Evolutionary conservation across 2,113 vertebrate species (phyloP).

Genomic region (Tiliqua scincoides): DNA sequence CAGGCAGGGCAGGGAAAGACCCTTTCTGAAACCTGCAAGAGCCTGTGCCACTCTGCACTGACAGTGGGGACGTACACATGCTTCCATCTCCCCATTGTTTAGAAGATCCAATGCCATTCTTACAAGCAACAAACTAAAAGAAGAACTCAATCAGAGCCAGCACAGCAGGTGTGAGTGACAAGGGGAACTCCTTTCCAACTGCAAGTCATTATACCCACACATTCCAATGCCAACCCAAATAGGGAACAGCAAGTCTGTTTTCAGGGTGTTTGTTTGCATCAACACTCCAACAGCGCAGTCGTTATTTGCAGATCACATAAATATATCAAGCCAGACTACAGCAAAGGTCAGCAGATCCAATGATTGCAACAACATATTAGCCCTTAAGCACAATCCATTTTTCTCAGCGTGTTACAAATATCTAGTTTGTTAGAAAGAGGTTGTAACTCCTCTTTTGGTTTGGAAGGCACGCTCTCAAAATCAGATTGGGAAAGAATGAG

Average conservation of each 20-base stretch:
- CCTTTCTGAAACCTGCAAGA: too few species aligned
- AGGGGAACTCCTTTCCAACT: slow-evolving; percentile 13
- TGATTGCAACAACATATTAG: not conserved
- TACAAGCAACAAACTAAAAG: not conserved
- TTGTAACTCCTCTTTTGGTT: not conserved
- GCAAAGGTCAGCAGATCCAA: slow-evolving; percentile 57
- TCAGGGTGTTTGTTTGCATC: slow-evolving; percentile 44
- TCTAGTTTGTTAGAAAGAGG: not conserved
- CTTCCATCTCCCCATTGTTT: not conserved
- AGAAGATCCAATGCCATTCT: not conserved
- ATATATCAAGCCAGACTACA: slow-evolving; percentile 47
- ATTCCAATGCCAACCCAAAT: slow-evolving; percentile 4
- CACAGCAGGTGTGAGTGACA: slow-evolving; percentile 18
- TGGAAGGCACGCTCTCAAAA: not conserved
- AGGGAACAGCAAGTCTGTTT: slow-evolving; percentile 33
- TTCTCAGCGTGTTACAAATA: slow-evolving; percentile 50
- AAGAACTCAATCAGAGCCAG: not conserved
- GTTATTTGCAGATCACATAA: slow-evolving; percentile 59
- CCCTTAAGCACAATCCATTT: slow-evolving; percentile 47
- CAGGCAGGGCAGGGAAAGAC: too few species aligned
- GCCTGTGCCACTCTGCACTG: too few species aligned
- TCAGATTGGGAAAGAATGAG: not conserved
- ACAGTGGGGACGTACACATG: too few species aligned
- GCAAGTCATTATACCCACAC: not conserved
- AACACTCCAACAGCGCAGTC: slow-evolving; percentile 29